These are phyloP conservation scores for Mimas tiliae DNA, from an alignment of 2,888 invertebrate genomes.

Conservation along the genomic window DNA sequence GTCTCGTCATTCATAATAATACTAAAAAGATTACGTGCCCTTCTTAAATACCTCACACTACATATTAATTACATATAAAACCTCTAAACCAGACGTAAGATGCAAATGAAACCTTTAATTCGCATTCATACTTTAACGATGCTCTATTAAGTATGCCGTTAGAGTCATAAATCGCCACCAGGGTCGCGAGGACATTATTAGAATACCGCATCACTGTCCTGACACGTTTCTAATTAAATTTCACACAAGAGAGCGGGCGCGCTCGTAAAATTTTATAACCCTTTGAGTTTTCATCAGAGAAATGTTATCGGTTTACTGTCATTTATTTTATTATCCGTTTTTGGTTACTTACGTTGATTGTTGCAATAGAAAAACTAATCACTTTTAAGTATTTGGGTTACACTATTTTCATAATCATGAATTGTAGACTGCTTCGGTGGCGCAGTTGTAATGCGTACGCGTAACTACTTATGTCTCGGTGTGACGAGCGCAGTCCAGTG, in stretches of 20 bases:
- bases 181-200: slow-evolving; percentile 71
- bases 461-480: too few relatives aligned
- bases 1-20: too few relatives aligned
- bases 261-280: slow-evolving; percentile 74
- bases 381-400: too few relatives aligned
- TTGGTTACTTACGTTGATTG: not conserved
- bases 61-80: not conserved
- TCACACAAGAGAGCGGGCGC: slow-evolving; percentile 65
- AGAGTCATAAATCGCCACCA: slow-evolving; percentile 63
- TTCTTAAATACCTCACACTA: too few relatives aligned
- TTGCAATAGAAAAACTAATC: not conserved
- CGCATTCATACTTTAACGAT: slow-evolving; percentile 59
- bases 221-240: slow-evolving; percentile 77
- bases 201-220: slow-evolving; percentile 71
- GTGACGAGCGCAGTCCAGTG: too few relatives aligned
- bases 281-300: slow-evolving; percentile 66
- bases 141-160: slow-evolving; percentile 52
- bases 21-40: too few relatives aligned
- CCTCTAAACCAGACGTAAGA: slow-evolving; percentile 39
- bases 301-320: slow-evolving; percentile 54
- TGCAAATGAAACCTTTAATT: slow-evolving; percentile 64
- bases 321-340: slow-evolving; percentile 24
- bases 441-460: too few relatives aligned
- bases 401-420: too few relatives aligned
- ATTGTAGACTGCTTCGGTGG: too few relatives aligned